A percentile compares a stretch with the other conserved stretches of the same genome.
Conservation (phyloP, 2,113 vertebrate species). For the Otis tarda region DNA sequence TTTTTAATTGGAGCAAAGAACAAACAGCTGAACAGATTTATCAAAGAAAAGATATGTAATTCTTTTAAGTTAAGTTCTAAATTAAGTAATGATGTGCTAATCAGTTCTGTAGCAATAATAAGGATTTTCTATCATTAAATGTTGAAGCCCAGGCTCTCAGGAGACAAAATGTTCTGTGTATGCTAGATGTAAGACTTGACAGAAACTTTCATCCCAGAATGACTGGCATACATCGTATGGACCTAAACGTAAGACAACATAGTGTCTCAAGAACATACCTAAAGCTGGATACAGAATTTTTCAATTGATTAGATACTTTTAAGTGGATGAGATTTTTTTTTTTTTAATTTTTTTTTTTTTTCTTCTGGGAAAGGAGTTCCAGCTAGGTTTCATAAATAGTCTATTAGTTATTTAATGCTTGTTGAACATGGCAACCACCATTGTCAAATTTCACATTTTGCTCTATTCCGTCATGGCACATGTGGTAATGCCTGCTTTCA, state of each 20-base stretch:
- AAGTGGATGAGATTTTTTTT: not conserved
- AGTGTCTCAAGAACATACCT: not conserved
- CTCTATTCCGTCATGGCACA: fast-evolving
- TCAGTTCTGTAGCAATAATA: conserved; percentile 49
- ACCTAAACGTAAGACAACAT: not conserved
- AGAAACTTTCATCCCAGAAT: not conserved
- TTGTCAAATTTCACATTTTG: not conserved
- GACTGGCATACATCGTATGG: not conserved
- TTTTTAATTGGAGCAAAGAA: conserved; percentile 57
- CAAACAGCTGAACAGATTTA: conserved; percentile 52
- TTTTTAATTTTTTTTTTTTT: not conserved
- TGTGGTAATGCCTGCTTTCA: not conserved
- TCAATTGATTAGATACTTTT: not conserved
- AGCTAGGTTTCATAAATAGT: not conserved
- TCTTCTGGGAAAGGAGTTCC: not conserved
- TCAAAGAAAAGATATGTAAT: conserved; percentile 33
- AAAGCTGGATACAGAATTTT: not conserved
- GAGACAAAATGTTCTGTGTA: conserved; percentile 39
- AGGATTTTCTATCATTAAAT: conserved; percentile 49
- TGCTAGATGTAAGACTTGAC: not conserved
- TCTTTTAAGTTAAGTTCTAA: conserved; percentile 47
- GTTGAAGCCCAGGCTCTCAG: not conserved
- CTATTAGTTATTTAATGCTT: not conserved
- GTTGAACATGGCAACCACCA: not conserved
- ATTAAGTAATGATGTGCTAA: conserved; percentile 44